These are phyloP conservation scores for Pseudomyrmex concolor DNA, from an alignment of 1,140 invertebrate genomes.

Conservation along the genomic window DNA sequence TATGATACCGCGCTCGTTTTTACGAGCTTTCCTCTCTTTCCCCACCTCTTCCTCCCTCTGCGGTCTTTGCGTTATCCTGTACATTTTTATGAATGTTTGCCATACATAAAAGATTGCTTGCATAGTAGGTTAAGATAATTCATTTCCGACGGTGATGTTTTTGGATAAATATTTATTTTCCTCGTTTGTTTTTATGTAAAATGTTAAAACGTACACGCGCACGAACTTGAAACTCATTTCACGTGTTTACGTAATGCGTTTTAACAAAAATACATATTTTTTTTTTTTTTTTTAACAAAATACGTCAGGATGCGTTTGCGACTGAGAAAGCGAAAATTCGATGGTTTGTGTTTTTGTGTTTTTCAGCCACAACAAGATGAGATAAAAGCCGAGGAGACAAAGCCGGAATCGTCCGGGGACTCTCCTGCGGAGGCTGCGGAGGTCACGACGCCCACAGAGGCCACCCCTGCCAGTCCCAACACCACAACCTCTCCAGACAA, in stretches of 20 bases:
- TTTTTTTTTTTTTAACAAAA: too few relatives aligned
- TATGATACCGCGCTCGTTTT: neutral
- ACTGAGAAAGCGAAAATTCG: neutral
- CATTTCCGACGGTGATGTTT: neutral
- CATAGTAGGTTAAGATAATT: neutral
- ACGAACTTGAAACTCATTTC: too few relatives aligned
- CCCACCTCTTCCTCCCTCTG: too few relatives aligned
- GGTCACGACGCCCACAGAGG: conserved; percentile 83
- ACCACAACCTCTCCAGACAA: conserved; percentile 88
- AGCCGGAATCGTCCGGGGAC: conserved; percentile 80
- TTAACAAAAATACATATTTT: too few relatives aligned
- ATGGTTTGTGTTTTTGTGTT: neutral
- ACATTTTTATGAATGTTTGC: neutral
- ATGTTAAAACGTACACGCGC: too few relatives aligned
- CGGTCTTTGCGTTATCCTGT: too few relatives aligned
- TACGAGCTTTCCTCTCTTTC: neutral
- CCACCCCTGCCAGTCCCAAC: conserved; percentile 81
- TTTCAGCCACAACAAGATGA: conserved; percentile 76
- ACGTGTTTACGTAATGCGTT: too few relatives aligned
- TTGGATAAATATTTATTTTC: neutral
- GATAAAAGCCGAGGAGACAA: conserved; percentile 81
- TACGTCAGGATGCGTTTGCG: too few relatives aligned
- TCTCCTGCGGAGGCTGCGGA: conserved; percentile 84
- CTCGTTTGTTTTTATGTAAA: too few relatives aligned
- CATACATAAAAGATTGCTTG: neutral